These are phyloP conservation scores for Saccopteryx leptura DNA, from an alignment of 2,113 vertebrate species.

Conservation along the genomic window DNA sequence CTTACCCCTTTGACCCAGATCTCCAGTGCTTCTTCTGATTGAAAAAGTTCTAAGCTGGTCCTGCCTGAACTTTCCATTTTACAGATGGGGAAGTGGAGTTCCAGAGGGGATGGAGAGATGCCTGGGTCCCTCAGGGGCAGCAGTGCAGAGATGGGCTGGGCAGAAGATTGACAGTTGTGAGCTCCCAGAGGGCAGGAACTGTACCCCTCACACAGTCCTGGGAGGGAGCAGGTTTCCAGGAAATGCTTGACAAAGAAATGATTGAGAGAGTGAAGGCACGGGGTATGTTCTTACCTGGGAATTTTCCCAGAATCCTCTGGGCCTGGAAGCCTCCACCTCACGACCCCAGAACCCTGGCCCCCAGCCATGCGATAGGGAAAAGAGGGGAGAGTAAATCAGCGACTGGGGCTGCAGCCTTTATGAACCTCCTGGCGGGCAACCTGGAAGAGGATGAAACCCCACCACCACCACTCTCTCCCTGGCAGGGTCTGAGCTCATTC, in stretches of 20 bases:
- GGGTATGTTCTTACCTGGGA: neutral
- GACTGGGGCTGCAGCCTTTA: neutral
- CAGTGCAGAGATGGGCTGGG: neutral
- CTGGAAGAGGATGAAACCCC: neutral
- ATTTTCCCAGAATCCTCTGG: slow-evolving; percentile 58
- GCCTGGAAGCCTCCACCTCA: neutral
- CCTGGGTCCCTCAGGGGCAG: neutral
- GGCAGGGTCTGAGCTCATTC: slow-evolving; percentile 58
- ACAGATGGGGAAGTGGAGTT: neutral
- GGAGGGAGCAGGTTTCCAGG: neutral
- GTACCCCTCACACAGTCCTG: neutral
- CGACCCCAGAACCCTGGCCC: neutral
- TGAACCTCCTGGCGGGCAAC: neutral
- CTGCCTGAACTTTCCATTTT: neutral
- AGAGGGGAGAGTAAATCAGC: neutral
- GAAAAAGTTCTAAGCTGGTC: neutral
- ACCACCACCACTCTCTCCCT: neutral
- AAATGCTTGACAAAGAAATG: neutral
- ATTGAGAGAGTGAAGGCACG: neutral
- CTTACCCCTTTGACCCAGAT: neutral
- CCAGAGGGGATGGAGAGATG: neutral
- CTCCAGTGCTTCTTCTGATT: neutral
- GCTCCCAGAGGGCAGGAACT: neutral
- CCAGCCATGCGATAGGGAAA: neutral
- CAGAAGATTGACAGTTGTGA: neutral